Conservation (phyloP, 2,888 invertebrate species). For the Andrena praecox region DNA sequence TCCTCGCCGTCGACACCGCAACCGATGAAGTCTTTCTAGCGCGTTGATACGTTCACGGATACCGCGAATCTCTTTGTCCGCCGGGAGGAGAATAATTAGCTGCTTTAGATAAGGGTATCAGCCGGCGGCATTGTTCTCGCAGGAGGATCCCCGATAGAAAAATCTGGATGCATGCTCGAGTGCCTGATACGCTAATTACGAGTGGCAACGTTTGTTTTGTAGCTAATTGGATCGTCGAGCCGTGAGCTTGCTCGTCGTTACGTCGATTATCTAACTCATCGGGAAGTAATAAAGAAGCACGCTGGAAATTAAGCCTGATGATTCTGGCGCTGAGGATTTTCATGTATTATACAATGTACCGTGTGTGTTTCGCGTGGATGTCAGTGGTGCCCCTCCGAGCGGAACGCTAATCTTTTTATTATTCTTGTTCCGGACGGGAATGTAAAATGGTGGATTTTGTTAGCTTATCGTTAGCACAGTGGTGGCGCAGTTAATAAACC, state of each 20-base stretch:
- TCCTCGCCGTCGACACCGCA: slow-evolving; percentile 36
- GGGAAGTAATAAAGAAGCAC: slow-evolving; percentile 41
- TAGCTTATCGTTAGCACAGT: neutral
- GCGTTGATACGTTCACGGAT: slow-evolving; percentile 26
- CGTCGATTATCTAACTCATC: slow-evolving; percentile 50
- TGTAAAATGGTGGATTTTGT: slow-evolving; percentile 8
- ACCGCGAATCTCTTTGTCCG: neutral
- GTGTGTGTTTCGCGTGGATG: neutral
- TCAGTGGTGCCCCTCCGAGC: slow-evolving; percentile 5
- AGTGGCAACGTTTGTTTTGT: slow-evolving; percentile 35
- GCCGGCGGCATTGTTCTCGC: neutral
- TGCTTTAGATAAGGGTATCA: neutral
- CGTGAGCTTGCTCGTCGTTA: neutral
- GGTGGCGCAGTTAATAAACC: slow-evolving; percentile 25
- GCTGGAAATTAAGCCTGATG: slow-evolving; percentile 21
- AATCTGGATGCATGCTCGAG: slow-evolving; percentile 1
- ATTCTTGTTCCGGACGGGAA: slow-evolving; percentile 12
- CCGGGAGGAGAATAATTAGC: slow-evolving; percentile 14
- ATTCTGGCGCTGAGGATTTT: neutral
- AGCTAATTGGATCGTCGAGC: slow-evolving; percentile 47
- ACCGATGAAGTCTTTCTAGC: slow-evolving; percentile 52
- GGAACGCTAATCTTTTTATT: slow-evolving; percentile 26
- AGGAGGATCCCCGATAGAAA: slow-evolving; percentile 15
- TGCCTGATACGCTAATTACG: slow-evolving; percentile 35
- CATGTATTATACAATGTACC: neutral